phyloP scores from a whole-genome alignment of 2,113 vertebrate genomes.

The Gopherus flavomarginatus region DNA sequence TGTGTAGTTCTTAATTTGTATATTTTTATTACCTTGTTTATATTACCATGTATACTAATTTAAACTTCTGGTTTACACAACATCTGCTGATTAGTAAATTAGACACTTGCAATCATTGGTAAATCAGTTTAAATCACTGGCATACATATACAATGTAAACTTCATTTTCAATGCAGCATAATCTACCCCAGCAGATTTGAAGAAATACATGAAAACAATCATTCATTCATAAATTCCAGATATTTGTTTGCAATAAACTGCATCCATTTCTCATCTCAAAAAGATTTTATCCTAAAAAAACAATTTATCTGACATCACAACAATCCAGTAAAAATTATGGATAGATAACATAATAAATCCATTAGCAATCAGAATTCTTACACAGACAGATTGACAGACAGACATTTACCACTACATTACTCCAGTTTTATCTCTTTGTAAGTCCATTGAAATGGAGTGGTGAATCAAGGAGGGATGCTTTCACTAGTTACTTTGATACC shows the following conservation, averaged over 20 bases:
- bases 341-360: not conserved
- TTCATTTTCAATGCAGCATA: conserved; percentile 13
- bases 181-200: not conserved
- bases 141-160: conserved; percentile 10
- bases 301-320: not conserved
- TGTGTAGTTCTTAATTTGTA: not conserved
- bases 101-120: conserved; percentile 24
- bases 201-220: not conserved
- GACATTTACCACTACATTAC: not conserved
- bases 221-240: not conserved
- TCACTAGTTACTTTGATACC: not conserved
- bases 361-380: not conserved
- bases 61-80: conserved; percentile 44
- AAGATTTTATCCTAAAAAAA: not conserved
- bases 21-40: conserved; percentile 44
- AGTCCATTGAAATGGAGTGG: not conserved
- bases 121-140: conserved; percentile 10
- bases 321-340: not conserved
- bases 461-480: not conserved
- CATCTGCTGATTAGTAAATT: conserved; percentile 63
- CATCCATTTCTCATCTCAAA: not conserved
- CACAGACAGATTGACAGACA: not conserved
- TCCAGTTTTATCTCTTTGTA: not conserved
- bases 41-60: conserved; percentile 31
- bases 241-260: not conserved